Evolutionary conservation across 2,888 invertebrate species (phyloP).

Genomic region (Tholera decimalis): DNA sequence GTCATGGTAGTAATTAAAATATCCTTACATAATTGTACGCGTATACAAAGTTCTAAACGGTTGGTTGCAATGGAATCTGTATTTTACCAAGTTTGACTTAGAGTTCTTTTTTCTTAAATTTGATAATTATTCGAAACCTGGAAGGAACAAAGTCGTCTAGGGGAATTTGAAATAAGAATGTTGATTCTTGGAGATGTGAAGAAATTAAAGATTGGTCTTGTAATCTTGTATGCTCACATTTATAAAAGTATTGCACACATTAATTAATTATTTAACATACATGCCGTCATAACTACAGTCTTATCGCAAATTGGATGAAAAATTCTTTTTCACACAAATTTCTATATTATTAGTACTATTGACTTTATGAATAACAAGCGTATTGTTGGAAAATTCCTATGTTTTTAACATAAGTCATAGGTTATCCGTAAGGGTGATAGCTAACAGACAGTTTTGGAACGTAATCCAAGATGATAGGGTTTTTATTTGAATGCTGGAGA

Average conservation of each 20-base stretch:
- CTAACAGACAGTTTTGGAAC: slow-evolving; percentile 42
- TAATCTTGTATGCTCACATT: neutral
- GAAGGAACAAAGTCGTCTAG: neutral
- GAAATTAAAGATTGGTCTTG: neutral
- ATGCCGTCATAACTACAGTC: slow-evolving; percentile 24
- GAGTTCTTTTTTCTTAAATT: too few species aligned
- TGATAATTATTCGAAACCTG: too few species aligned
- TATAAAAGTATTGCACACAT: slow-evolving; percentile 6
- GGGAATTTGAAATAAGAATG: neutral
- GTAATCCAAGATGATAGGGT: slow-evolving; percentile 37
- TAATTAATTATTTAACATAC: slow-evolving; percentile 10
- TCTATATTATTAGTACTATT: slow-evolving; percentile 43
- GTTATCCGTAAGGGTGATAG: slow-evolving; percentile 47
- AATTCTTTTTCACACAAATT: slow-evolving; percentile 46
- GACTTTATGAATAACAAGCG: slow-evolving; percentile 42
- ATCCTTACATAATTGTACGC: too few species aligned
- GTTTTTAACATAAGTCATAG: slow-evolving; percentile 52
- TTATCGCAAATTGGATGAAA: slow-evolving; percentile 53
- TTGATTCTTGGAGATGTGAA: neutral
- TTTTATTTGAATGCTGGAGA: slow-evolving; percentile 18
- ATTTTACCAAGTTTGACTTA: too few species aligned
- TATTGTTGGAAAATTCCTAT: slow-evolving; percentile 59
- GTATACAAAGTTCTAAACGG: too few species aligned
- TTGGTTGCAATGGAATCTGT: too few species aligned
- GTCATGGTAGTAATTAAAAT: too few species aligned